These are phyloP conservation scores for Monoplex corrugatus DNA, from an alignment of 2,888 invertebrate species.

Conservation along the genomic window DNA sequence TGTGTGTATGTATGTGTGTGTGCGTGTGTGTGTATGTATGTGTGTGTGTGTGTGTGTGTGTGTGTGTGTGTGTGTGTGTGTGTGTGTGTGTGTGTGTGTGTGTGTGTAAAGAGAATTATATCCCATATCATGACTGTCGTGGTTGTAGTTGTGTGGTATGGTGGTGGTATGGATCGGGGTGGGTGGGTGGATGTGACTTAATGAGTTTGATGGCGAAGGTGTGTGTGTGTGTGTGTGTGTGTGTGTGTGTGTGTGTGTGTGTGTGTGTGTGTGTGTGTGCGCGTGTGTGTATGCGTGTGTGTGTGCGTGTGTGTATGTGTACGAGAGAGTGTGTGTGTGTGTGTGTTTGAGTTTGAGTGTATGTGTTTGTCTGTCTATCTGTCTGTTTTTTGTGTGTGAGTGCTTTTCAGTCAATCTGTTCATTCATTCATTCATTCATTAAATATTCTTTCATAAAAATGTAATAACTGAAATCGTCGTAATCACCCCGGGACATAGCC, in stretches of 20 bases:
- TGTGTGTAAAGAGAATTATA: too few relatives aligned
- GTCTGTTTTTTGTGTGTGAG: too few relatives aligned
- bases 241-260: constrained; percentile 26
- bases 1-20: background rate
- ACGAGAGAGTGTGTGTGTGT: too few relatives aligned
- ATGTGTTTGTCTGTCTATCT: too few relatives aligned
- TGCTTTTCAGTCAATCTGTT: too few relatives aligned
- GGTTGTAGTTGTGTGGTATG: background rate
- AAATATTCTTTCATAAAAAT: too few relatives aligned
- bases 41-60: background rate
- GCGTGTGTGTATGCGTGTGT: background rate
- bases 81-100: background rate
- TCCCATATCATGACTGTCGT: too few relatives aligned
- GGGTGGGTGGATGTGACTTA: background rate
- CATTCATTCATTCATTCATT: too few relatives aligned
- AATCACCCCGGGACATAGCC: too few relatives aligned
- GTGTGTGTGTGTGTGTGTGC: constrained; percentile 20
- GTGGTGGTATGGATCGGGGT: background rate
- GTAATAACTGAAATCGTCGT: too few relatives aligned
- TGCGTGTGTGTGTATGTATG: background rate
- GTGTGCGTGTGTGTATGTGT: background rate
- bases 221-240: background rate
- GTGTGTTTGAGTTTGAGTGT: too few relatives aligned
- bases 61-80: background rate
- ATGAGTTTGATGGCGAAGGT: background rate